These are phyloP conservation scores for Nysson spinosus DNA, from an alignment of 2,888 invertebrate species.

Conservation along the genomic window DNA sequence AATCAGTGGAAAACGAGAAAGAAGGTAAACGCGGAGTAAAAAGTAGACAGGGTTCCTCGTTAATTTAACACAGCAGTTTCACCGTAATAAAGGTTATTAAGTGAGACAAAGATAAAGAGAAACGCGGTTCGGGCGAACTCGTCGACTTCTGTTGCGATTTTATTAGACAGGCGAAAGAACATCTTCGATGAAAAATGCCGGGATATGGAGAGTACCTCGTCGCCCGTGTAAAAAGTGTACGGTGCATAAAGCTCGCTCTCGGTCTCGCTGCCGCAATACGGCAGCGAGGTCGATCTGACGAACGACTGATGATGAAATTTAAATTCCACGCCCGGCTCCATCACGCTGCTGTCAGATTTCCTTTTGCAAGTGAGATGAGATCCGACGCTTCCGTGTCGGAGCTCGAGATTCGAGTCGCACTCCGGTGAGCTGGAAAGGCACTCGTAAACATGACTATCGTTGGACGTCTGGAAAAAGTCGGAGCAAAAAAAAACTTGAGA, in stretches of 20 bases:
- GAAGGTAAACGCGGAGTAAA: no score
- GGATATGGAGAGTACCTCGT: constrained; percentile 77
- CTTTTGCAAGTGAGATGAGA: constrained; percentile 74
- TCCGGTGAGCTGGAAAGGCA: constrained; percentile 84
- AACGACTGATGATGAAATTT: constrained; percentile 81
- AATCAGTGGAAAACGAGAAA: no score
- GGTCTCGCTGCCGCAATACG: constrained; percentile 90
- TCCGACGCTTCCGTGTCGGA: constrained; percentile 75
- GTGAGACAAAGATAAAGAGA: not conserved
- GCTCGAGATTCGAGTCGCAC: constrained; percentile 81
- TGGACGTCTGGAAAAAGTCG: constrained; percentile 75
- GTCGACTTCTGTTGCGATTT: not conserved
- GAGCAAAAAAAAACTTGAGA: not conserved
- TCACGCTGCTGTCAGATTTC: constrained; percentile 79
- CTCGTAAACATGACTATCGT: constrained; percentile 82
- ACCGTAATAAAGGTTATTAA: no score
- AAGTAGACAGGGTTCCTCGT: no score
- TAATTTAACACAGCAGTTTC: no score
- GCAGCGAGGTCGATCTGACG: constrained; percentile 84
- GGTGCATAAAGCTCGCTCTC: constrained; percentile 92
- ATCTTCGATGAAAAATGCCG: not conserved
- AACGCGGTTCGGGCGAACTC: not conserved
- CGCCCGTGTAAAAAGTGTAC: constrained; percentile 86
- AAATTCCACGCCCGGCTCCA: constrained; percentile 80
- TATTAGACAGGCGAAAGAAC: not conserved